A percentile compares a stretch with the other conserved stretches of the same genome.
These are phyloP conservation scores for Dinomys branickii DNA, from an alignment of 2,113 vertebrate species.

Conservation along the genomic window DNA sequence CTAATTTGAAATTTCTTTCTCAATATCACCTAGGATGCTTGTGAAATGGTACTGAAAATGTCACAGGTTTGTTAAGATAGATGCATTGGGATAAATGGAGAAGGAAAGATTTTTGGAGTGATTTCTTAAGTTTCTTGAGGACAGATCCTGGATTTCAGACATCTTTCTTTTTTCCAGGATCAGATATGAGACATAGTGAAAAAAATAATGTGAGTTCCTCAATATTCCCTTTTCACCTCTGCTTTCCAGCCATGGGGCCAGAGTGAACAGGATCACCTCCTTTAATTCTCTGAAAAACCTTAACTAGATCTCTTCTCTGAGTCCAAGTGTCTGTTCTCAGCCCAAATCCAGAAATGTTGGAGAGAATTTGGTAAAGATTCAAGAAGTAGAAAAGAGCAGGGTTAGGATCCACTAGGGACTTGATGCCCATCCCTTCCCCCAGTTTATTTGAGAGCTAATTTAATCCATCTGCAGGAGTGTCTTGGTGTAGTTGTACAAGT, in stretches of 20 bases:
- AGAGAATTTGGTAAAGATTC: constrained; percentile 20
- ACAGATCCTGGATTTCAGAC: neutral
- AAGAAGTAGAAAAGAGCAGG: constrained; percentile 68
- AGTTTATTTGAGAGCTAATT: constrained; percentile 86
- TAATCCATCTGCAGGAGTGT: constrained; percentile 84
- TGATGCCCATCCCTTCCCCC: constrained; percentile 66
- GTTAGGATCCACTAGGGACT: constrained; percentile 80
- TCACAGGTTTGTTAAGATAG: neutral
- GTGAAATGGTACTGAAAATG: neutral
- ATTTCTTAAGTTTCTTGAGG: neutral
- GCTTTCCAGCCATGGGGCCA: neutral
- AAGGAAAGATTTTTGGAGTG: neutral
- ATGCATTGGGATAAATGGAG: neutral
- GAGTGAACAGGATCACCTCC: neutral
- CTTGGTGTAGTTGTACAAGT: constrained; percentile 84
- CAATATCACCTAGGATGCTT: neutral
- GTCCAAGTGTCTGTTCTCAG: neutral
- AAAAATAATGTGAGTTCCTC: neutral
- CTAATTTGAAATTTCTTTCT: neutral
- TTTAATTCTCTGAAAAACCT: constrained; percentile 29
- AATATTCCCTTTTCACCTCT: neutral
- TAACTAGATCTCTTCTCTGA: neutral
- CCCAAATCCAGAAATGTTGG: neutral
- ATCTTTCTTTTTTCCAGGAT: neutral
- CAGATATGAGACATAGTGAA: neutral